Percentiles rank a stretch among this genome's conserved stretches.
These are phyloP conservation scores for Lasioglossum lativentre DNA, from an alignment of 2,888 invertebrate genomes.

Conservation along the genomic window DNA sequence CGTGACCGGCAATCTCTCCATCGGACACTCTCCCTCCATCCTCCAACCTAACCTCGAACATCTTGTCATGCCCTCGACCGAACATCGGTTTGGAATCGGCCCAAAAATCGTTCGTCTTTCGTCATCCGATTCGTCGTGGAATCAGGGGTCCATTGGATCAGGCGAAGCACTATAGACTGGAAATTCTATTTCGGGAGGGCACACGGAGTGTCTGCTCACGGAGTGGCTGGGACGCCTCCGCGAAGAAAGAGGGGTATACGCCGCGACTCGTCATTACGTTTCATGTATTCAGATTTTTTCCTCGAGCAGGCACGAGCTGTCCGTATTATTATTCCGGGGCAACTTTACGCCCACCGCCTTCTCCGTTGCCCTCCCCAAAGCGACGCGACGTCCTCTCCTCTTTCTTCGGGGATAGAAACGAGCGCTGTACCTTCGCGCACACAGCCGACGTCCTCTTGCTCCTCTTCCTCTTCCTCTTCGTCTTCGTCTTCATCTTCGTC, in stretches of 20 bases:
- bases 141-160: neutral
- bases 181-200: slow-evolving; percentile 41
- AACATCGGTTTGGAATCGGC: slow-evolving; percentile 6
- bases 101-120: neutral
- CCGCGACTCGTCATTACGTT: slow-evolving; percentile 81
- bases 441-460: slow-evolving; percentile 2
- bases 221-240: slow-evolving; percentile 7
- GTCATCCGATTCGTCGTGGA: neutral
- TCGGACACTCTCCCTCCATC: neutral
- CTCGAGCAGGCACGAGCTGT: slow-evolving; percentile 75
- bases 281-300: slow-evolving; percentile 84
- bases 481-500: slow-evolving; percentile 37
- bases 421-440: slow-evolving; percentile 46
- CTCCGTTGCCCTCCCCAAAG: slow-evolving; percentile 25
- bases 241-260: slow-evolving; percentile 65
- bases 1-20: too few relatives aligned
- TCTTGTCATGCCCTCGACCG: neutral
- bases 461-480: slow-evolving; percentile 16
- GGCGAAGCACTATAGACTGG: neutral
- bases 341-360: slow-evolving; percentile 80
- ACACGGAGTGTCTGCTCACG: neutral
- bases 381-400: slow-evolving; percentile 44
- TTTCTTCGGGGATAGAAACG: slow-evolving; percentile 59
- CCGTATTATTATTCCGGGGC: slow-evolving; percentile 83
- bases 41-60: neutral